These are phyloP conservation scores for Drosophila yooni DNA, from an alignment of 2,888 invertebrate genomes.

Conservation along the genomic window DNA sequence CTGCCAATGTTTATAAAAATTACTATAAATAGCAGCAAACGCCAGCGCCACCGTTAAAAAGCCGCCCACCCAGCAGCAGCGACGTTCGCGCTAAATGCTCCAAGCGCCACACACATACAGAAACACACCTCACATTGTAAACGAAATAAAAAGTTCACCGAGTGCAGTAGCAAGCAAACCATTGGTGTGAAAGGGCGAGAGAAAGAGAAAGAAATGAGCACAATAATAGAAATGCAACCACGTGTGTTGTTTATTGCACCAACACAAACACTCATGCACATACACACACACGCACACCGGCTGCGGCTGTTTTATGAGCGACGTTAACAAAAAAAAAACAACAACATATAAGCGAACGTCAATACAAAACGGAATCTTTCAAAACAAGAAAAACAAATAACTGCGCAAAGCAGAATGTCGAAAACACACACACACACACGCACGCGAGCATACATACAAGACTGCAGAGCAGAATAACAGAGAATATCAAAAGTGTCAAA, in stretches of 20 bases:
- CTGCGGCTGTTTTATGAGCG: slow-evolving; percentile 40
- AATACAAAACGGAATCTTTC: slow-evolving; percentile 72
- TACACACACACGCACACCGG: slow-evolving; percentile 32
- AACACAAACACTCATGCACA: slow-evolving; percentile 21
- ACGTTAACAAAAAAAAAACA: slow-evolving; percentile 20
- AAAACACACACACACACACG: slow-evolving; percentile 52
- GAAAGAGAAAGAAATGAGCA: slow-evolving; percentile 22
- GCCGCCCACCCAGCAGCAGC: slow-evolving; percentile 52
- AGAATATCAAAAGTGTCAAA: slow-evolving; percentile 46
- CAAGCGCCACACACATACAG: slow-evolving; percentile 43
- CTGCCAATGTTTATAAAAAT: slow-evolving; percentile 73
- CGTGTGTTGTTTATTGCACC: slow-evolving; percentile 72
- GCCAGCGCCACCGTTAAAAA: slow-evolving; percentile 57
- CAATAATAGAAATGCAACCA: slow-evolving; percentile 72
- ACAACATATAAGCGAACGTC: slow-evolving; percentile 64
- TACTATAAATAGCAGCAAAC: slow-evolving; percentile 71
- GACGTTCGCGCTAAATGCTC: slow-evolving; percentile 27
- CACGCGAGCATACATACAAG: slow-evolving; percentile 3
- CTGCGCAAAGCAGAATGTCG: slow-evolving; percentile 68
- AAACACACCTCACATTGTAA: slow-evolving; percentile 7
- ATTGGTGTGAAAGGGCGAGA: slow-evolving; percentile 16
- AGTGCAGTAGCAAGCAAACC: slow-evolving; percentile 18
- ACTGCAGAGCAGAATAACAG: slow-evolving; percentile 22
- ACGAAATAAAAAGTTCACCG: slow-evolving; percentile 31
- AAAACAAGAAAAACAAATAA: slow-evolving; percentile 80